Evolutionary conservation across 2,888 invertebrate genomes (phyloP), one percentile per base, ranked within the genome.

Genomic region (Itoplectis maculator): DNA sequence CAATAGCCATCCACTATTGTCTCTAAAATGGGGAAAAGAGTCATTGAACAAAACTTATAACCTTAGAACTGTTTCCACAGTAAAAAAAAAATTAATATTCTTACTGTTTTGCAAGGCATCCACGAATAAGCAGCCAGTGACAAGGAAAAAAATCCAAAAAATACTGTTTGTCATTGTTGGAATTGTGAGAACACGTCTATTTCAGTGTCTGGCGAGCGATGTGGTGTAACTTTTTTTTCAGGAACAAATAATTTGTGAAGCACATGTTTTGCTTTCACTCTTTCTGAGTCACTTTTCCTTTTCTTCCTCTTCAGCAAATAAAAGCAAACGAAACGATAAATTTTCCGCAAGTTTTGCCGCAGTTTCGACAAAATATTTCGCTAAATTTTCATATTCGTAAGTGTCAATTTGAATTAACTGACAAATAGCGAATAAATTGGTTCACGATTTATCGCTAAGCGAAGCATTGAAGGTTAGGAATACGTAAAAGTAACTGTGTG

Each of bases 1-100:
- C 98, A 98, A 93, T 96, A 97, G 81, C 97, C 96, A 74, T 88
- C 68, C 9, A 47, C 29, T 0, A 5, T 18, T 8, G 79, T 76
- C 18, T 54, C 82, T 81, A 49, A 13, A 73, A 78, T 2, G 18
- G 35, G n/a, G 49, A 7, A 4, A 23, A 29, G 0, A 59, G 2
- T 20, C 7, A 18, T 15, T 45, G 13, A 20, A 51, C 9, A 51
- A 51, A 51, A 15, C n/a, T 13, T n/a, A 23, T 18, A 11, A 37
- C 8, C 2, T n/a, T 37, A 11, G 35, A 35, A 40, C 1, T 29
- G 15, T 49, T 3, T 20, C n/a, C 7, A 45, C 37, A 6, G 7
- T 51, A 8, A 1, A 18, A 18, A 11, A 75, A 40, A 56, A 40
- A 42, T 20, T 59, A 3, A 15, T 11, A 47, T 61, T 35, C 82